Evolutionary conservation across 2,888 invertebrate genomes (phyloP).

Genomic region (Baccha elongata): DNA sequence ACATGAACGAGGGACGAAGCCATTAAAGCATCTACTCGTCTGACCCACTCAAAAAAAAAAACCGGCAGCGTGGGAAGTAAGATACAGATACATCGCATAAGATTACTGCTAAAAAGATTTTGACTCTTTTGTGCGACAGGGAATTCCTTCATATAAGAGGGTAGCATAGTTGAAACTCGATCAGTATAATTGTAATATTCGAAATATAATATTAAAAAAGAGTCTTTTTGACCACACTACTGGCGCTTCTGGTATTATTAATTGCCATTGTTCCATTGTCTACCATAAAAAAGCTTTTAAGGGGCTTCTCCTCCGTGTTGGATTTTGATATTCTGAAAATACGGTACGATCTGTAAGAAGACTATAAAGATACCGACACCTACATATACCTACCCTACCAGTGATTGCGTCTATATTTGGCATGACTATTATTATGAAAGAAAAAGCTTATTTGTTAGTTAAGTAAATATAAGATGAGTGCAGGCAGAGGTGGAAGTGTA

Average conservation of each 20-base stretch:
- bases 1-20: conserved; percentile 19
- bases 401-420: background rate
- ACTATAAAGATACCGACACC: background rate
- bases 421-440: conserved; percentile 30
- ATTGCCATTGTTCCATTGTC: conserved; percentile 23
- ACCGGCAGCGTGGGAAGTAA: conserved; percentile 30
- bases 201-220: conserved; percentile 6
- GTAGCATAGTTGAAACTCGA: conserved; percentile 19
- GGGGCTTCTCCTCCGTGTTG: background rate
- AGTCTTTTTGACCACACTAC: conserved; percentile 7
- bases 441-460: conserved; percentile 14
- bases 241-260: background rate
- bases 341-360: conserved; percentile 10
- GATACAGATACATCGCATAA: background rate
- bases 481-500: background rate
- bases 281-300: background rate
- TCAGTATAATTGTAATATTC: conserved; percentile 6
- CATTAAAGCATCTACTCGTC: conserved; percentile 22
- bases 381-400: background rate
- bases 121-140: background rate
- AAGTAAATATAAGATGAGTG: background rate
- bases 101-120: conserved; percentile 11
- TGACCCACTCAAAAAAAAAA: conserved; percentile 23
- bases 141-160: conserved; percentile 2
- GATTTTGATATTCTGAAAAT: conserved; percentile 12